Evolutionary conservation across 2,113 vertebrate genomes (phyloP).

Genomic region (Calonectris borealis): DNA sequence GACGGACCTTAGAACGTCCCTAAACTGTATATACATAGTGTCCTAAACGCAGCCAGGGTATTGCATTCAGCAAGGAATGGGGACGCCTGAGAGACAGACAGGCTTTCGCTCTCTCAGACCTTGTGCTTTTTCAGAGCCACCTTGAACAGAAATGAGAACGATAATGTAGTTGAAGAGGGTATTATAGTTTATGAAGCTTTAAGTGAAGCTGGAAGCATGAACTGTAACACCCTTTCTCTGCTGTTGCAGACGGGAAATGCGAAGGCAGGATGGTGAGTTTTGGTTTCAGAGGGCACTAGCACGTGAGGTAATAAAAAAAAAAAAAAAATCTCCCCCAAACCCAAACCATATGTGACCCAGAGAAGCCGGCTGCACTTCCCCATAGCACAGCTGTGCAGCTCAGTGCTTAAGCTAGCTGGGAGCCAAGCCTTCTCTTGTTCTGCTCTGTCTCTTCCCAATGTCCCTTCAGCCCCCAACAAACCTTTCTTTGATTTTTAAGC

Average conservation of each 20-base stretch:
- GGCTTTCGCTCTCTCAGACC: not conserved
- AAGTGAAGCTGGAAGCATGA: not conserved
- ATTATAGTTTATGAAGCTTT: not conserved
- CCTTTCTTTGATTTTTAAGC: not conserved
- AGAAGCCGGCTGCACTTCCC: not conserved
- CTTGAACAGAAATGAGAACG: not conserved
- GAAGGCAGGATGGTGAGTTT: not conserved
- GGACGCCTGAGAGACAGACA: not conserved
- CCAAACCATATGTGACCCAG: not conserved
- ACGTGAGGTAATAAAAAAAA: not conserved
- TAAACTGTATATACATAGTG: fast-evolving
- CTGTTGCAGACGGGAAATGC: not conserved
- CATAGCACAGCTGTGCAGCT: not conserved
- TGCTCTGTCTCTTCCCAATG: not conserved
- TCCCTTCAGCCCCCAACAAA: not conserved
- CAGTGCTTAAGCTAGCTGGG: not conserved
- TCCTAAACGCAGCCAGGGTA: not conserved
- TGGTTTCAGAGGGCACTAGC: not conserved
- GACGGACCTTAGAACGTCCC: not conserved
- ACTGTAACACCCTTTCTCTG: not conserved
- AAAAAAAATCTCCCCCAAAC: not conserved
- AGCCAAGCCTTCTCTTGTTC: not conserved
- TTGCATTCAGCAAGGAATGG: not conserved
- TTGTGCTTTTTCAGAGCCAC: not conserved
- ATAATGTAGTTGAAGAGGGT: not conserved